Evolutionary conservation across 2,113 vertebrate genomes (phyloP), one percentile per base, ranked within the genome.

Genomic region (Corythaixoides concolor): DNA sequence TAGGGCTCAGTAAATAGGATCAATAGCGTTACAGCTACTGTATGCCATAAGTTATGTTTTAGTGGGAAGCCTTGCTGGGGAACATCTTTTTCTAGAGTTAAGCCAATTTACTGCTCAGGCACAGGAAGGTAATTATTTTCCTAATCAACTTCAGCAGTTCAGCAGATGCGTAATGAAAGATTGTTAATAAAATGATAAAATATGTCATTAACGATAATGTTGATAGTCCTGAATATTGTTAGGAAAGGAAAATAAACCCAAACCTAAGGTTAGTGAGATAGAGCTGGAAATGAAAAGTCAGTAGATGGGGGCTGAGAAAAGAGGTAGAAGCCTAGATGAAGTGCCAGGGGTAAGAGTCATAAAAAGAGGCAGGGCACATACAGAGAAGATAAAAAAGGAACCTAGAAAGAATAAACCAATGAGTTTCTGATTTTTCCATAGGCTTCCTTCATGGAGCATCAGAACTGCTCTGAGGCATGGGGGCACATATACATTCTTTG

Each of bases 71-170:
- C 53, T 91, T 97, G 58, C 69, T 23, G 59, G 63, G 76, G 70
- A 92, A 55, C 47, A 70, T 55, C 69, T 81, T 50, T 85, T 88
- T 60, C 81, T 96, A 89, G 69, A 92, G 27, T 64, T 63, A 52
- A 89, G 84, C 80, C 66, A 62, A 62, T 55, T 77, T 67, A 21
- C 80, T 95, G 52, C 60, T 89, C 11, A 73, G 74, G 58, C 53
- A 58, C 43, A 66, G 67, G 63, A 82, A 95, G 50, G n/a, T 58
- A 79, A 94, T 94, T 95, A 62, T 89, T 92, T 89, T 91, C 73
- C 63, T 95, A 88, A 95, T 83, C 11, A 12, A 41, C 70, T 93
- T 89, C 53, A 91, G 86, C 73, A 82, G 50, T 73, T 68, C 49
- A 82, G 84, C 83, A 95, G 91, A 66, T 90, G 80, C 3, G 4